Conservation (phyloP, 2,797 vertebrate species). For the Enteromius argenteus region DNA sequence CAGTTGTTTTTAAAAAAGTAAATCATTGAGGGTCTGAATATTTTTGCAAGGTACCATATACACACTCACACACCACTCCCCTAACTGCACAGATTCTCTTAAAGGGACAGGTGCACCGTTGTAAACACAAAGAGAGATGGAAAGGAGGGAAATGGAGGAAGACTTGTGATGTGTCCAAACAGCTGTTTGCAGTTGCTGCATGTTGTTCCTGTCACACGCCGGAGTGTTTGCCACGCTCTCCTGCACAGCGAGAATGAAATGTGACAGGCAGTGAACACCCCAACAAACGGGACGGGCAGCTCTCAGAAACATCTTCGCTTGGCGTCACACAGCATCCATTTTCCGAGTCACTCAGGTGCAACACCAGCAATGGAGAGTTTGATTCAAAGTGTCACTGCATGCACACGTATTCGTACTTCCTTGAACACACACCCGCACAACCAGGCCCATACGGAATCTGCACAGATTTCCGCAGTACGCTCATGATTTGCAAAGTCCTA, state of each 20-base stretch:
- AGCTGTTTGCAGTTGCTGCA: conserved; percentile 67
- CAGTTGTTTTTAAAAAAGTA: not conserved
- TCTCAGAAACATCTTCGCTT: conserved; percentile 17
- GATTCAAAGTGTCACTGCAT: conserved; percentile 32
- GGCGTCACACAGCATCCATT: not conserved
- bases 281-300: not conserved
- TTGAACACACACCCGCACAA: not conserved
- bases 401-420: not conserved
- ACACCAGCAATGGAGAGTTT: conserved; percentile 4
- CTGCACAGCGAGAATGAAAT: conserved; percentile 2
- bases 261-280: not conserved
- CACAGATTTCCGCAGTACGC: conserved; percentile 30
- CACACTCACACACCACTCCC: conserved; percentile 65
- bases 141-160: conserved; percentile 66
- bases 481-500: not conserved
- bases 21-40: conserved; percentile 28
- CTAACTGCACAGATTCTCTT: conserved; percentile 74
- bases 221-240: conserved; percentile 17
- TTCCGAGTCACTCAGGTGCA: conserved; percentile 15
- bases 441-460: conserved; percentile 36
- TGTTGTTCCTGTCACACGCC: conserved; percentile 49
- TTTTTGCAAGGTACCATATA: conserved; percentile 65
- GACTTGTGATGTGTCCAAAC: conserved; percentile 54
- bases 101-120: conserved; percentile 85
- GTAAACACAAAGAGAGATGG: conserved; percentile 72